A percentile compares a stretch with the other conserved stretches of the same genome.
Evolutionary conservation across 2,113 vertebrate species (phyloP).

Genomic region (Xenus cinereus): DNA sequence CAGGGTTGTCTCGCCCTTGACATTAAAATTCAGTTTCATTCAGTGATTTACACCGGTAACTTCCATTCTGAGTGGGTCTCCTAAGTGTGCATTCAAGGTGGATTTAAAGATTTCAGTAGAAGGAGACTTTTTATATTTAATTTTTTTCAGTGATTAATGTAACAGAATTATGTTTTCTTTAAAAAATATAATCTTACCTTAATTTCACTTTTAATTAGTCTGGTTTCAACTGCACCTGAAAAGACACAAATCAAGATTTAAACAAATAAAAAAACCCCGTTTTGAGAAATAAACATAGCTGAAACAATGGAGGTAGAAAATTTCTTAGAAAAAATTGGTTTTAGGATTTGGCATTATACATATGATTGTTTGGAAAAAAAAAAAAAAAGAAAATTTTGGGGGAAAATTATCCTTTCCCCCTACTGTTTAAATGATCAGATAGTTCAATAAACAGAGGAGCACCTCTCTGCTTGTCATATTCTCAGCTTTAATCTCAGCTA

Average conservation of each 20-base stretch:
- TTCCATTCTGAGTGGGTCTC: background rate
- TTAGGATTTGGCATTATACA: background rate
- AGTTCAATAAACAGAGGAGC: constrained; percentile 55
- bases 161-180: background rate
- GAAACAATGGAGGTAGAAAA: background rate
- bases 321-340: background rate
- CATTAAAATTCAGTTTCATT: background rate
- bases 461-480: constrained; percentile 29
- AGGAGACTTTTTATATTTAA: background rate
- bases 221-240: background rate
- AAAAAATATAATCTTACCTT: background rate
- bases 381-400: background rate
- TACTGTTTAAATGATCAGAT: constrained; percentile 36
- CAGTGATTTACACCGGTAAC: background rate
- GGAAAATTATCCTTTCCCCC: background rate
- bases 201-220: constrained; percentile 27
- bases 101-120: background rate
- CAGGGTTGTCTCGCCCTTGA: accelerated
- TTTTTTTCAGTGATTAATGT: background rate
- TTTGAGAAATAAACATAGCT: background rate
- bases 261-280: background rate
- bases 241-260: constrained; percentile 1
- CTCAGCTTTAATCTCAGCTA: constrained; percentile 62
- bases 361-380: background rate
- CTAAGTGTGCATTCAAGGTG: no score